A percentile compares a stretch with the other conserved stretches of the same genome.
Evolutionary conservation across 2,797 vertebrate species (phyloP).

Genomic region (Rhabdomys pumilio): DNA sequence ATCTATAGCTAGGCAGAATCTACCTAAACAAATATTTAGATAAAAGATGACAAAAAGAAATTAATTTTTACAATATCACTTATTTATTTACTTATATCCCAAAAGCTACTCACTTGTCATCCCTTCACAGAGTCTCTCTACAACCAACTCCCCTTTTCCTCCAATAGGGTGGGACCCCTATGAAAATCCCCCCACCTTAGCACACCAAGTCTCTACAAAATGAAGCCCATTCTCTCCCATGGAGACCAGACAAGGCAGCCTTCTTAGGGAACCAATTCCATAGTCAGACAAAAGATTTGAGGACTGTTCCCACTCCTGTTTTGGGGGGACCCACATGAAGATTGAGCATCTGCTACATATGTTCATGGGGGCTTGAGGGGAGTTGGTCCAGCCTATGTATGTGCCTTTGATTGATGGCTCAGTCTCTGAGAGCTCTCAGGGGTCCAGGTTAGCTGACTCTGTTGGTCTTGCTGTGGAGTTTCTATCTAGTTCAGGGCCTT

Average conservation of each 20-base stretch:
- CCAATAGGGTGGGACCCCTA: not conserved
- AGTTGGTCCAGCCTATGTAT: not conserved
- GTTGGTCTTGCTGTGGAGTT: not conserved
- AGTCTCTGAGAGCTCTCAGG: not conserved
- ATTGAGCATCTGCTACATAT: not conserved
- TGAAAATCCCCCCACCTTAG: no score
- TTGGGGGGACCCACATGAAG: not conserved
- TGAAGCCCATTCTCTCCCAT: not conserved
- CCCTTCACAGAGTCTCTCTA: not conserved
- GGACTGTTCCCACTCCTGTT: not conserved
- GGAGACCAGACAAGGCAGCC: not conserved
- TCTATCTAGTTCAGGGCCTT: not conserved
- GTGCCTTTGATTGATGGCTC: not conserved
- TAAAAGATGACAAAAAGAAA: not conserved
- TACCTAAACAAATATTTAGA: not conserved
- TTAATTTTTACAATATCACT: not conserved
- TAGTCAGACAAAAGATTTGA: not conserved
- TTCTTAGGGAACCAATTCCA: not conserved
- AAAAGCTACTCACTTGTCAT: not conserved
- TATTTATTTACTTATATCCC: not conserved
- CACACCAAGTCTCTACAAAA: not conserved
- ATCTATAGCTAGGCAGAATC: not conserved
- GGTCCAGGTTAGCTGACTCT: not conserved
- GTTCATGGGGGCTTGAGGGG: fast-evolving
- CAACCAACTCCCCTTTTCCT: not conserved